Evolutionary conservation across 37 sponge, comb jelly and placozoan species (phyloP), one percentile per base, ranked within the genome.

Genomic region (Tethya wilhelma): DNA sequence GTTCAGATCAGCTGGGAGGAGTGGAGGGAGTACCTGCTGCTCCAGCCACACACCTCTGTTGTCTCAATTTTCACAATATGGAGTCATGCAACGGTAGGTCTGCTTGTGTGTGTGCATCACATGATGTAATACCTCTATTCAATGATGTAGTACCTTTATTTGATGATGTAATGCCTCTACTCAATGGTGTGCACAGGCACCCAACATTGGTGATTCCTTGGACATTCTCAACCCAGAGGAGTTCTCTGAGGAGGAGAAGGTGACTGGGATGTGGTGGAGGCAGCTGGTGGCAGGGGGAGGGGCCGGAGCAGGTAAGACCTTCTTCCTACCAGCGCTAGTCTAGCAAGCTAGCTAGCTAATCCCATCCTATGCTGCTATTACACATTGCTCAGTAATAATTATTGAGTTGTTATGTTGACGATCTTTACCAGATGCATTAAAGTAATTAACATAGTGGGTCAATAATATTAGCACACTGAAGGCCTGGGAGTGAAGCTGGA

Each of bases 181-280:
- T 2, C 53, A 9, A n/a, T n/a, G n/a, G 9, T n/a, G 4, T 4
- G 28, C 44, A 26, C 71, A 91, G 91, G 84, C 63, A 4, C 39
- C 56, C 26, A 83, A 92, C 62, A 87, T 92, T 56, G 85, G 89
- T 56, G 44, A 34, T 38, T 55, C 75, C 40, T 38, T 26, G 7
- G 63, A 55, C 34, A 39, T 77, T 0, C 12, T 72, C 38, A 81
- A 92, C 2, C 93, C 96, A 32, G 92, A 91, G 28, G 94, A 97
- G 70, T 89, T 89, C 53, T 77, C 92, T 37, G 84, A 86, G 56
- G 87, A 89, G 39, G 90, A 94, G 74, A 85, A 74, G 58, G 71
- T 81, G 43, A 69, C 82, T 44, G 94, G 93, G 41, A 81, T 93
- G 74, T 96, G 99, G 99, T 93, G 99, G 99, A 76, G 92, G 43